phyloP scores from a whole-genome alignment of 2,888 invertebrate species.

The Dryomyza anilis region DNA sequence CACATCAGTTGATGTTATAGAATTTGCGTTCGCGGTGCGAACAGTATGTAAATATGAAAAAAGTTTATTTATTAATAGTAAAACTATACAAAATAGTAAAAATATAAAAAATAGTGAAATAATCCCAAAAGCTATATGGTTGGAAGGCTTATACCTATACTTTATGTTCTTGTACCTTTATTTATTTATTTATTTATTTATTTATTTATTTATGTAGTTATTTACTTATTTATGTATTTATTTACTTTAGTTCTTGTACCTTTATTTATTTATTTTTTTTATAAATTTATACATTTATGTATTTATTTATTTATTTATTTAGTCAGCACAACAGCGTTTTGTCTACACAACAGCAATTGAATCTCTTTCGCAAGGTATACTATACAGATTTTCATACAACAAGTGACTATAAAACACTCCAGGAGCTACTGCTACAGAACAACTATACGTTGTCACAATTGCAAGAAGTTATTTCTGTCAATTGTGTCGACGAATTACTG shows the following conservation, averaged over 20 bases:
- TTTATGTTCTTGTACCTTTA: too few relatives aligned
- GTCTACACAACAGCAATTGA: slow-evolving; percentile 23
- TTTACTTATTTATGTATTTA: not conserved
- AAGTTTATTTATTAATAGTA: too few relatives aligned
- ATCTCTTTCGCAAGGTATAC: slow-evolving; percentile 39
- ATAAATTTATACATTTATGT: not conserved
- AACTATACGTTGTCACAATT: slow-evolving; percentile 43
- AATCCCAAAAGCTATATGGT: too few relatives aligned
- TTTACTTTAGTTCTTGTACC: not conserved
- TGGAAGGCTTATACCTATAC: too few relatives aligned
- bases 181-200: not conserved
- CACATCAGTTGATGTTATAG: too few relatives aligned
- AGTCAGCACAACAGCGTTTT: slow-evolving; percentile 6
- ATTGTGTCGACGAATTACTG: slow-evolving; percentile 63
- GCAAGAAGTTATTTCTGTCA: slow-evolving; percentile 59
- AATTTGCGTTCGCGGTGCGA: too few relatives aligned
- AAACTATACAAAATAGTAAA: too few relatives aligned
- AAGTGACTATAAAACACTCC: slow-evolving; percentile 36
- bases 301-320: not conserved
- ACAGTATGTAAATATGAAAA: too few relatives aligned
- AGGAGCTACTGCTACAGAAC: slow-evolving; percentile 37
- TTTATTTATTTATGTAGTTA: not conserved
- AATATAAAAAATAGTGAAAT: too few relatives aligned
- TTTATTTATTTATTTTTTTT: not conserved
- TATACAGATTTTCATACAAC: slow-evolving; percentile 36